Conservation (phyloP, 1,140 invertebrate species). For the Drosophila arizonae region DNA sequence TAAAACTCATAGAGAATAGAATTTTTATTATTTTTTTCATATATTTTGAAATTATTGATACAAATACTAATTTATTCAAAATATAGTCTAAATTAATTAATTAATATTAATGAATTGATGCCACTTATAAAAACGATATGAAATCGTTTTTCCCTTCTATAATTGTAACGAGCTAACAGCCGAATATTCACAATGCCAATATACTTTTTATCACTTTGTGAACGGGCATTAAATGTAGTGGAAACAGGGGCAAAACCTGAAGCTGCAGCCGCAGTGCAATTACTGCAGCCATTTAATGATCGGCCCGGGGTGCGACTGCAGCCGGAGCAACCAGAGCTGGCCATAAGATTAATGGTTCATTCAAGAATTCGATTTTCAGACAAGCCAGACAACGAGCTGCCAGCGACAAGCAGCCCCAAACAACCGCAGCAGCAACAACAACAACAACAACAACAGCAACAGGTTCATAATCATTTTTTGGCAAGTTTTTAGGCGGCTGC, state of each 20-base stretch:
- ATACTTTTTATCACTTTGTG: neutral
- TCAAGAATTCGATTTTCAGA: conserved; percentile 78
- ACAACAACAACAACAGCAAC: conserved; percentile 44
- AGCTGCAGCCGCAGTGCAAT: conserved; percentile 59
- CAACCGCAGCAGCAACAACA: conserved; percentile 43
- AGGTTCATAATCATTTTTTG: conserved; percentile 66
- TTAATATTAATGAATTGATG: too few species aligned
- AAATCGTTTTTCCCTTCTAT: too few species aligned
- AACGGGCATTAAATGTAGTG: conserved; percentile 29
- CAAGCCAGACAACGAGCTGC: conserved; percentile 38
- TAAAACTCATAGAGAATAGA: too few species aligned
- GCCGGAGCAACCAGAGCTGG: conserved; percentile 52
- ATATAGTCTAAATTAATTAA: too few species aligned
- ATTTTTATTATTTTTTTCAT: too few species aligned
- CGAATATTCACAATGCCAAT: conserved; percentile 41
- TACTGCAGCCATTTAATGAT: conserved; percentile 75
- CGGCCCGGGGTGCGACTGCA: conserved; percentile 39
- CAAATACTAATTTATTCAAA: too few species aligned
- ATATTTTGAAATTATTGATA: too few species aligned
- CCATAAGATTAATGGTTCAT: conserved; percentile 80
- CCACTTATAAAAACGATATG: too few species aligned
- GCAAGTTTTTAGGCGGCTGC: conserved; percentile 22
- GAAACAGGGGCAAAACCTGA: conserved; percentile 33
- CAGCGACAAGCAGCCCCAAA: conserved; percentile 14
- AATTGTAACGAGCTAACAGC: too few species aligned